Percentiles rank a stretch among this genome's conserved stretches.
These are phyloP conservation scores for Pantherophis vulpinus DNA, from an alignment of 2,797 vertebrate species.

Conservation along the genomic window DNA sequence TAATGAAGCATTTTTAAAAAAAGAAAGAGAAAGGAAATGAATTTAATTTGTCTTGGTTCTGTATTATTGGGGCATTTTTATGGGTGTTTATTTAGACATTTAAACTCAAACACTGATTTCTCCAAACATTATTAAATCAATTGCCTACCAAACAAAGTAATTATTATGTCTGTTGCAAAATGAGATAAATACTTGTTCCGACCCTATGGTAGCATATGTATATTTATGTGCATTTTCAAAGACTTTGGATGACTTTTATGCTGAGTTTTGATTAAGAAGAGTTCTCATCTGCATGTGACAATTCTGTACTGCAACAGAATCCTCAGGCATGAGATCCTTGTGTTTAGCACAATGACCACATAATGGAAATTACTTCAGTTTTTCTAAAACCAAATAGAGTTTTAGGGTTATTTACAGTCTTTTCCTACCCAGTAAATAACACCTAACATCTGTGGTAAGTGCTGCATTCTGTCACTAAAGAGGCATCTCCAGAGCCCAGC, in stretches of 20 bases:
- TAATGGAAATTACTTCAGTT: constrained; percentile 15
- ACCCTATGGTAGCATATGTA: not conserved
- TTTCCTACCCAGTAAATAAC: not conserved
- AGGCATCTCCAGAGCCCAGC: not conserved
- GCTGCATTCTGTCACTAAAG: constrained; percentile 8
- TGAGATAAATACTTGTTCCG: not conserved
- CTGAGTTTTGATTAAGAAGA: not conserved
- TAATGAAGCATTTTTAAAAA: not conserved
- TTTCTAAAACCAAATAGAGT: not conserved
- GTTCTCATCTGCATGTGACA: not conserved
- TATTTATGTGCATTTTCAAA: not conserved
- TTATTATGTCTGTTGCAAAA: not conserved
- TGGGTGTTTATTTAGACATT: not conserved
- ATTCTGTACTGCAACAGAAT: not conserved
- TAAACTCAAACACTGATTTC: not conserved
- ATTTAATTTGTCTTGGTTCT: not conserved
- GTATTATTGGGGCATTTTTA: not conserved
- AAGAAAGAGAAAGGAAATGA: not conserved
- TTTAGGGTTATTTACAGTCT: constrained; percentile 15
- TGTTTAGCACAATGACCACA: constrained; percentile 23
- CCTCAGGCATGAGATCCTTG: constrained; percentile 6
- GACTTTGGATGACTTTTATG: not conserved
- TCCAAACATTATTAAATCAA: not conserved
- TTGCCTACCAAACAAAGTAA: not conserved
- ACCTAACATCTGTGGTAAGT: constrained; percentile 21